Conservation (phyloP, 2,888 invertebrate species). For the Ormia ochracea region DNA sequence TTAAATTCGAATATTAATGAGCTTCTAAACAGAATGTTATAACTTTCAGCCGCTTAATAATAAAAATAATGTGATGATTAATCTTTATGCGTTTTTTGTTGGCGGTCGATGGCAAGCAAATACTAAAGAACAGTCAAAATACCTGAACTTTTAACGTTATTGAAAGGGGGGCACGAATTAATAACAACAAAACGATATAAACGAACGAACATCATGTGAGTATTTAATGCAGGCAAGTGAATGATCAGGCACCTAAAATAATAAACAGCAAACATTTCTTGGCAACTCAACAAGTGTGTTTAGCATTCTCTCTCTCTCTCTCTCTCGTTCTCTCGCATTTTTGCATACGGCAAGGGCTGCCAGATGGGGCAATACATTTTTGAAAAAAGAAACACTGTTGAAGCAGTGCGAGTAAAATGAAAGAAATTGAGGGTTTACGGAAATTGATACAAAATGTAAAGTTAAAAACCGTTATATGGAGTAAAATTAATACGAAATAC, state of each 20-base stretch:
- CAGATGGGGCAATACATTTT: no score
- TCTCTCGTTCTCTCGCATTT: no score
- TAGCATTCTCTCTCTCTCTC: no score
- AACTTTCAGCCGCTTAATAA: background rate
- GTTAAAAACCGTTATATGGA: no score
- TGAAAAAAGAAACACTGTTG: no score
- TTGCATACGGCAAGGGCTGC: no score
- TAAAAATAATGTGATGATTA: background rate
- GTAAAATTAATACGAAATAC: no score
- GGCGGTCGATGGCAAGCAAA: background rate
- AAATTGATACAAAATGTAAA: no score
- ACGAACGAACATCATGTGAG: slow-evolving; percentile 18
- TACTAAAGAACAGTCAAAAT: background rate
- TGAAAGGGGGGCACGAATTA: background rate
- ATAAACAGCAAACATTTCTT: slow-evolving; percentile 4
- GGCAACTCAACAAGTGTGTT: slow-evolving; percentile 43
- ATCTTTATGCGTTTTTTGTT: slow-evolving; percentile 7
- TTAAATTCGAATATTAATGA: background rate
- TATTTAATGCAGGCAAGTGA: background rate
- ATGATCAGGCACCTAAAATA: slow-evolving; percentile 19
- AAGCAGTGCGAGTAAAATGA: no score
- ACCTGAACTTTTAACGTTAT: slow-evolving; percentile 38
- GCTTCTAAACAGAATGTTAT: slow-evolving; percentile 9
- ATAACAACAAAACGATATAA: slow-evolving; percentile 5
- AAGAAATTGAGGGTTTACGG: no score